Base-by-base conservation (phyloP, 1,140 invertebrate genomes). In the Pogonomyrmex barbatus region DNA sequence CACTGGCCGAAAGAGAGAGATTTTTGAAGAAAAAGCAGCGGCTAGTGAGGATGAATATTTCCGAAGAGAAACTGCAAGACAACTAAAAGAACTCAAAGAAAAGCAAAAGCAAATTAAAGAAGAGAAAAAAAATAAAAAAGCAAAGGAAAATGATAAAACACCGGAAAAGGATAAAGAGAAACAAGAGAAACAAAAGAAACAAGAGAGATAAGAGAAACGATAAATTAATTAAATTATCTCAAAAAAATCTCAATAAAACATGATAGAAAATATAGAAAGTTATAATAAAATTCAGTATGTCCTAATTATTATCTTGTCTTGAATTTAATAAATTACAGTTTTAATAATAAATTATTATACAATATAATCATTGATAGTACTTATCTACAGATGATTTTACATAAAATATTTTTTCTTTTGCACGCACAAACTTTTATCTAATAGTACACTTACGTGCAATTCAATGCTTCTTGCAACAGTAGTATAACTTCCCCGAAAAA, bases 401-500 rank as follows among this genome's bases (percentile, higher is more conserved):
- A n/a, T 45, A 54, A 56, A 30, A 42, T 45, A 60, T 47, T 4
- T 30, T 68, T 4, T 1, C 39, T 67, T 24, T 24, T 24, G 24
- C 12, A 30, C 24, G 2, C 24, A 6, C 17, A 47, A 2, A 4
- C 47, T 36, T 24, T 24, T 24, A 24, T 24, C 5, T 58, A 10
- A 9, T 60, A 58, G 65, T 83, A 91, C 12, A 68, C 94, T 94
- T 78, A 95, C 94, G 94, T 93, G 92, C 94, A 95, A 89, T 95
- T 95, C 90, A 94, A 90, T 76, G 91, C 93, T 58, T 94, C 89
- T 75, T 93, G 63, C 65, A 95, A 90, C 39, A 95, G 89, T 33
- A 92, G 85, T 47, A 95, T 88, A 6, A 95, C 88, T 30, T 92
- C 93, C 0, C 95, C 94, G 79, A 94, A 95, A 81, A 95, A 95